Percentiles rank a stretch among this genome's conserved stretches.
Evolutionary conservation across 2,888 invertebrate species (phyloP).

Genomic region (Cephalotes varians): DNA sequence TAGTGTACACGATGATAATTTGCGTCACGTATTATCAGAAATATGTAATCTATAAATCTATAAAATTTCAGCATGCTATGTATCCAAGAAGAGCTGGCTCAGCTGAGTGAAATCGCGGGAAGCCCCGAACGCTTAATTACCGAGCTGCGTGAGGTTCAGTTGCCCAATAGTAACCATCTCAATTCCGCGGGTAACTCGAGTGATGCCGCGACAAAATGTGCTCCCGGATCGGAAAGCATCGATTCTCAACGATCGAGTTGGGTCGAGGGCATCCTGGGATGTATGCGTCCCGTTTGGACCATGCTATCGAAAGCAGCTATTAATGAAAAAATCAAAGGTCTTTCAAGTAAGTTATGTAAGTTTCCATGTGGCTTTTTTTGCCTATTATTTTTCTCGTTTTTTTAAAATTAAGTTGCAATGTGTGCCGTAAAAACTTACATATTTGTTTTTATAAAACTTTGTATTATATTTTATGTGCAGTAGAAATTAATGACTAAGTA

Average conservation of each 20-base stretch:
- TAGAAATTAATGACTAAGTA: neutral
- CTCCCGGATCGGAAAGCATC: constrained; percentile 78
- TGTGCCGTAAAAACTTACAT: neutral
- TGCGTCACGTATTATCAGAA: neutral
- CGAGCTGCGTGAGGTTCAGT: constrained; percentile 77
- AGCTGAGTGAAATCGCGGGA: constrained; percentile 85
- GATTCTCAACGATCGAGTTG: constrained; percentile 89
- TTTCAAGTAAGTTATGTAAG: constrained; percentile 86
- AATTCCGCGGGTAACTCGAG: constrained; percentile 79
- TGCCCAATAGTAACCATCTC: constrained; percentile 77
- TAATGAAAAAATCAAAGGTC: constrained; percentile 89
- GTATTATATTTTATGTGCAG: neutral
- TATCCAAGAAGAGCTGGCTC: constrained; percentile 89
- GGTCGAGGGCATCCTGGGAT: constrained; percentile 95
- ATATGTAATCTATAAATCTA: constrained; percentile 10
- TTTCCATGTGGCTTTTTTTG: neutral
- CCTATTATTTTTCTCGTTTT: neutral
- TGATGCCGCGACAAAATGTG: constrained; percentile 81
- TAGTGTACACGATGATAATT: neutral
- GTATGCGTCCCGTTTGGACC: constrained; percentile 95
- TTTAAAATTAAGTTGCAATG: constrained; percentile 14
- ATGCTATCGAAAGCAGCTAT: constrained; percentile 93
- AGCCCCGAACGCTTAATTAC: constrained; percentile 77
- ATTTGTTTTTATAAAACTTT: constrained; percentile 27
- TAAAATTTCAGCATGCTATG: constrained; percentile 87